Conservation (phyloP, 2,888 invertebrate species). For the Punctoribates punctum region DNA sequence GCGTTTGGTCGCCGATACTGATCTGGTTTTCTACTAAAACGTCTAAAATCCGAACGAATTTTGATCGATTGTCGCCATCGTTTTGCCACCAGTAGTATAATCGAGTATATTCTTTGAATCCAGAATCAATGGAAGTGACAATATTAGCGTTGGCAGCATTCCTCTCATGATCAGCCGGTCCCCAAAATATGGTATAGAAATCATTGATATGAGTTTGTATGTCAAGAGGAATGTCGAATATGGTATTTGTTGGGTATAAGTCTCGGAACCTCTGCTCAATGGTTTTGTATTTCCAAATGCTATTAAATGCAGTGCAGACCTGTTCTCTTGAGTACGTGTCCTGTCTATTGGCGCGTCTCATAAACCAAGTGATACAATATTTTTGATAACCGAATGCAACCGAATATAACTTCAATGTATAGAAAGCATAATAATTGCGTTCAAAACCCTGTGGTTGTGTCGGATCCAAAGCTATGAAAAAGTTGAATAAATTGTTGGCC, state of each 20-base stretch:
- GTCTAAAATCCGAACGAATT: not conserved
- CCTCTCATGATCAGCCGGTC: not conserved
- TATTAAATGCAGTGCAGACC: not conserved
- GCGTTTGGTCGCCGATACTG: not conserved
- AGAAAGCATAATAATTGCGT: not conserved
- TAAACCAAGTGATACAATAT: not conserved
- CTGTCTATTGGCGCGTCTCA: not conserved
- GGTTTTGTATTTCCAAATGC: not conserved
- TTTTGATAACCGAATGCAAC: not conserved
- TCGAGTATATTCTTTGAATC: not conserved
- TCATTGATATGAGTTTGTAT: not conserved
- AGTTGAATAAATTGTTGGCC: not conserved
- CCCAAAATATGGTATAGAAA: not conserved
- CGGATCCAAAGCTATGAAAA: not conserved
- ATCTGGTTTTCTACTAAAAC: not conserved
- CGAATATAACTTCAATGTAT: not conserved
- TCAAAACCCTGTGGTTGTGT: not conserved
- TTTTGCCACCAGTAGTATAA: slow-evolving; percentile 5
- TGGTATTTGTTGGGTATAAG: not conserved
- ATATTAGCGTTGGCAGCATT: too few species aligned
- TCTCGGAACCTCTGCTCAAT: not conserved
- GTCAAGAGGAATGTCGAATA: not conserved
- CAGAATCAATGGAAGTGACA: not conserved
- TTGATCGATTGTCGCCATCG: not conserved
- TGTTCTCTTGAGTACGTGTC: not conserved